Evolutionary conservation across 1,140 invertebrate species (phyloP), one percentile per base, ranked within the genome.

Genomic region (Ylistrum balloti): DNA sequence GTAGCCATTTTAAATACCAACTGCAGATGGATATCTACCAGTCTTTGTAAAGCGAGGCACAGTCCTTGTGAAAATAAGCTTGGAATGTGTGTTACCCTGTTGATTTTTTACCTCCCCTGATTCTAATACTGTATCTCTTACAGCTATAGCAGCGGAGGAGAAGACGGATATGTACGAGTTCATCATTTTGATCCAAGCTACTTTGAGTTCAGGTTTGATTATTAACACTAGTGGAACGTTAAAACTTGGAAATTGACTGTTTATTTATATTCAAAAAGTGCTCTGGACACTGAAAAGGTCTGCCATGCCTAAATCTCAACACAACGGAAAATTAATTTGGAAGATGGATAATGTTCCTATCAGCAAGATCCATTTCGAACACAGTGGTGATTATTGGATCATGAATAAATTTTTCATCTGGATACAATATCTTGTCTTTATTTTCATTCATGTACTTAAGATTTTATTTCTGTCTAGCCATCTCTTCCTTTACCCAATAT

Each of bases 81-180:
- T n/a, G n/a, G n/a, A n/a, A n/a, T n/a, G n/a, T n/a, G n/a, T n/a
- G n/a, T n/a, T n/a, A n/a, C n/a, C 13, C 13, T 38, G 17, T 17
- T 13, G 28, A 33, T 88, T 13, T 34, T 33, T n/a, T 1, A 33
- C 15, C 20, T 88, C 86, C 33, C 33, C 22, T 32, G 87, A 86
- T 45, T 89, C 22, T 86, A 20, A 91, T n/a, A 87, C 85, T 93
- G 91, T 92, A 88, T 92, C 33, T 92, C 41, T 95, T 95, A 88
- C 94, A 97, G 98, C 96, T 99, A 99, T 96, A 98, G 98, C 88
- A 99, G 98, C 92, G 99, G 99, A 85, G 99, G 99, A 95, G 99
- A 99, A 97, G 99, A 99, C 96, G 99, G 99, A 97, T 99, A 99
- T 96, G 98, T 99, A 34, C 97, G 99, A 95, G 97, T 99, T 88